phyloP scores from a whole-genome alignment of 2,113 vertebrate species.

The Micromys minutus region DNA sequence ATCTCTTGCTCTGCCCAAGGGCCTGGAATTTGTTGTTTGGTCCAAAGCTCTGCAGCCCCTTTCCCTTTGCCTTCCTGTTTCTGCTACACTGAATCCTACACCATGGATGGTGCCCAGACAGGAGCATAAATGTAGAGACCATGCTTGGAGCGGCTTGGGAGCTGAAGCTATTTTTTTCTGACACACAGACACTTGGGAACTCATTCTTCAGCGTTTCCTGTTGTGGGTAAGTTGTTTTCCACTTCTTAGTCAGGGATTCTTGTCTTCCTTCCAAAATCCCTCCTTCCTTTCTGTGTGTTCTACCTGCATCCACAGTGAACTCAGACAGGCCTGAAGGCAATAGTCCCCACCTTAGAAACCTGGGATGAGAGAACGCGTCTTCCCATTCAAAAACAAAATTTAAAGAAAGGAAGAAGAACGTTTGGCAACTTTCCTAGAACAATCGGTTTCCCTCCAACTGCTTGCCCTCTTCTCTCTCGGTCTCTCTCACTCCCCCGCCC shows the following conservation, averaged over 20 bases:
- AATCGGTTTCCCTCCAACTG: not conserved
- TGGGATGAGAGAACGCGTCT: not conserved
- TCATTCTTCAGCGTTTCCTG: no score
- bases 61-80: not conserved
- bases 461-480: not conserved
- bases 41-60: not conserved
- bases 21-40: not conserved
- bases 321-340: not conserved
- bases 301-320: not conserved
- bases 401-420: not conserved
- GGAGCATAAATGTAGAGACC: not conserved
- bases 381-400: not conserved
- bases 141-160: no score
- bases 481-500: not conserved
- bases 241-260: not conserved
- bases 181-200: not conserved
- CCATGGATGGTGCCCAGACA: not conserved
- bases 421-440: not conserved
- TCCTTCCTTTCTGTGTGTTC: not conserved
- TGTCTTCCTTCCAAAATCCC: not conserved
- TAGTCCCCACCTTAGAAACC: not conserved
- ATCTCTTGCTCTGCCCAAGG: rapidly evolving
- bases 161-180: rapidly evolving
- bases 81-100: not conserved
- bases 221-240: not conserved